Base-by-base conservation (phyloP, 2,888 invertebrate genomes). In the Chorisops tibialis region DNA sequence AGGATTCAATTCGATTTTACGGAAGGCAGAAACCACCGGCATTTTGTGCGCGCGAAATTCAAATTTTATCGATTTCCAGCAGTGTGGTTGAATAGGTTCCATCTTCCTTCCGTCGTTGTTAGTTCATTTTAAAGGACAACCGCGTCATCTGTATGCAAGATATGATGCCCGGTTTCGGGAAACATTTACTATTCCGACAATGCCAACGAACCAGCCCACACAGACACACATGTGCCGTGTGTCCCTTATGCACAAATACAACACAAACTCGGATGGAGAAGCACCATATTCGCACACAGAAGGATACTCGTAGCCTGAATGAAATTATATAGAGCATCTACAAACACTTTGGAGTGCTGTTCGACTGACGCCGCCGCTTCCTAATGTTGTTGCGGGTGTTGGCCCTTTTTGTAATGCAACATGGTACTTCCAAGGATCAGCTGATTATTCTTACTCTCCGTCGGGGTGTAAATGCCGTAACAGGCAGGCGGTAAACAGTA, bases 391-490 rank as follows among this genome's bases (percentile, higher is more conserved):
- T 43, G 59, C 41, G 58, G 64, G 59, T 64, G 61, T 61, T 59
- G 59, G 61, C 64, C 64, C 61, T 59, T 64, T 61, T 64, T 64
- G 52, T 59, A 61, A 64, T 64, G 64, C 64, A 64, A 64, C 64
- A 61, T 64, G 64, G 61, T 56, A 59, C 54, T 47, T 54, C 48
- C 35, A 24, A 48, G 59, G 61, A 61, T 64, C 64, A 64, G 64
- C 64, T 64, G 64, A 64, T 64, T 64, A 61, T 30, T 56, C 64
- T 39, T 59, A 49, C 58, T 30, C 16, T 38, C 41, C 14, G 30
- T 16, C 19, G 39, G 7, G 38, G 19, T 30, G 30, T 30, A 9
- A 7, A 9, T 30, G 9, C 30, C 9, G 9, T 30, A 30, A 7
- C n/a, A n/a, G 52, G 21, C 38, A 38, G 18, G 18, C 52, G 52